Conservation (phyloP, 2,113 vertebrate species). For the Junco hyemalis region DNA sequence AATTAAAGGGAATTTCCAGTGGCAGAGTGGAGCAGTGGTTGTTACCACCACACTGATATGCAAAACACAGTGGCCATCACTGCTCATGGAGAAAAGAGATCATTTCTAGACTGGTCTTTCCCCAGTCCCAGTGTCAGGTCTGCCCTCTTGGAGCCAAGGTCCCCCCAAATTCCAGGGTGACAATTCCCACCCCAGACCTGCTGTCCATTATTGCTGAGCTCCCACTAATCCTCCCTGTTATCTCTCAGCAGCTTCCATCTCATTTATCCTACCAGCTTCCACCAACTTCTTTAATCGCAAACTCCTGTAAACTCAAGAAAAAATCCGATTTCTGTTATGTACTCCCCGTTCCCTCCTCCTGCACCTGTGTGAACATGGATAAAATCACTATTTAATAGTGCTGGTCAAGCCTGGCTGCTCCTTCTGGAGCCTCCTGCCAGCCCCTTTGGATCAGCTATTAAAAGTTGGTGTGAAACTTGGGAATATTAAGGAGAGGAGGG, state of each 20-base stretch:
- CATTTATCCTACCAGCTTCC: neutral
- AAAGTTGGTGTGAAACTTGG: neutral
- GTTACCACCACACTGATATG: neutral
- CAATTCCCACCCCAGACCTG: neutral
- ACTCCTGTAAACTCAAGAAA: neutral
- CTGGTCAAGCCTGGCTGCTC: constrained; percentile 54
- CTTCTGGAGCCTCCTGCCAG: neutral
- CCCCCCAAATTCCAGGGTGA: neutral
- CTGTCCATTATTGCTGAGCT: neutral
- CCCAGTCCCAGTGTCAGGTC: neutral
- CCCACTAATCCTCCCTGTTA: neutral
- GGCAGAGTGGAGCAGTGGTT: neutral
- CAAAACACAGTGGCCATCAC: neutral
- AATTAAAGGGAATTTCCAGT: neutral
- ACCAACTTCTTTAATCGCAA: constrained; percentile 13
- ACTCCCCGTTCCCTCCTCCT: neutral
- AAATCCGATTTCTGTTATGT: neutral
- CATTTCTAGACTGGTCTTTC: neutral
- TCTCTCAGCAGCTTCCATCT: neutral
- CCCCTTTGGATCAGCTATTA: constrained; percentile 28
- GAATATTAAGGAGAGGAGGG: neutral
- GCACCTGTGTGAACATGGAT: constrained; percentile 19
- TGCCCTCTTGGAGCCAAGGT: neutral
- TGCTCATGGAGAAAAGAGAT: neutral
- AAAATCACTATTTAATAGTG: constrained; percentile 52